phyloP scores from a whole-genome alignment of 1,140 invertebrate genomes.

The Papilio xuthus region DNA sequence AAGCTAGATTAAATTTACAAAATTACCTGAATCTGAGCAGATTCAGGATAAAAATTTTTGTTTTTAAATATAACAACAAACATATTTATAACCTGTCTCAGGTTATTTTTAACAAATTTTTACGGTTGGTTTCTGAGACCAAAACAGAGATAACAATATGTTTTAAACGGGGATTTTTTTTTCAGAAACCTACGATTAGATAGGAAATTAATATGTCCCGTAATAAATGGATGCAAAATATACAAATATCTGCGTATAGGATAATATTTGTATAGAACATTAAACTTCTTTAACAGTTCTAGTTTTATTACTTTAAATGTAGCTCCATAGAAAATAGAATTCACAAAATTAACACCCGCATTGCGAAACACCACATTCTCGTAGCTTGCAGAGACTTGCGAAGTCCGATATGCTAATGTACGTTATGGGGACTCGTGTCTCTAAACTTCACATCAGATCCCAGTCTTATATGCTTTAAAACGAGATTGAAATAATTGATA shows the following conservation, averaged over 20 bases:
- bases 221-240: background rate
- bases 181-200: too few relatives aligned
- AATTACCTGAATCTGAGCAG: background rate
- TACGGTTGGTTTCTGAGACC: too few relatives aligned
- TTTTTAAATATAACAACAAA: background rate
- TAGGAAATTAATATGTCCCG: background rate
- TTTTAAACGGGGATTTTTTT: too few relatives aligned
- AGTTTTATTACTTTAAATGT: background rate
- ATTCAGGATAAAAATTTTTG: background rate
- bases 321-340: background rate
- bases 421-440: conserved; percentile 4
- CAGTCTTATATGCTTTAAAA: background rate
- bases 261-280: background rate
- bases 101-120: background rate
- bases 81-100: too few relatives aligned
- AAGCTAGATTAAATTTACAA: background rate
- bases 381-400: background rate
- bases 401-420: conserved; percentile 19
- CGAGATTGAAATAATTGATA: conserved; percentile 5
- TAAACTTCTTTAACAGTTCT: background rate
- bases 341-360: conserved; percentile 21
- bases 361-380: background rate
- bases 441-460: background rate
- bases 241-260: background rate
- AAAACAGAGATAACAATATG: too few relatives aligned